Evolutionary conservation across 2,888 invertebrate species (phyloP).

Genomic region (Drymonia ruficornis): DNA sequence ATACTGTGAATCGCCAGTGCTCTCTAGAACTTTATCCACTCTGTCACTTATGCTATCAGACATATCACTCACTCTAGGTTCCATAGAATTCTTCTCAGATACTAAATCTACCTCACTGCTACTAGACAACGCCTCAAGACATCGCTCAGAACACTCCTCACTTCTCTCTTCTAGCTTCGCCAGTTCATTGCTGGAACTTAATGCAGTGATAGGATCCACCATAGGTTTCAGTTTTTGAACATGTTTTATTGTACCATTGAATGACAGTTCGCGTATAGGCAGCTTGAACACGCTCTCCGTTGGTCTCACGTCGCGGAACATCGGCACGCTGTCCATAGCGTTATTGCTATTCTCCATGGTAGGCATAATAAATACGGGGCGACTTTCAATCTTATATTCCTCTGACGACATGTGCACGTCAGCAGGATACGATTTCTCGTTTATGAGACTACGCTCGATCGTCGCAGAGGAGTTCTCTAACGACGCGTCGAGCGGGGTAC

Average conservation of each 20-base stretch:
- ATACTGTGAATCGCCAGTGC: constrained; percentile 67
- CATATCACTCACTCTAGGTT: constrained; percentile 44
- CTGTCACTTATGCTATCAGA: constrained; percentile 49
- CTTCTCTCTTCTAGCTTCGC: constrained; percentile 51
- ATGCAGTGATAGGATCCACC: constrained; percentile 71
- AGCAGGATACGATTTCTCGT: constrained; percentile 65
- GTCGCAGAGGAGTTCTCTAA: constrained; percentile 64
- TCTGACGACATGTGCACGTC: constrained; percentile 68
- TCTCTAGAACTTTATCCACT: constrained; percentile 58
- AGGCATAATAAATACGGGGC: constrained; percentile 74
- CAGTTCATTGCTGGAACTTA: constrained; percentile 56
- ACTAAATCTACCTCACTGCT: constrained; percentile 32
- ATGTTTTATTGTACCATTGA: constrained; percentile 79
- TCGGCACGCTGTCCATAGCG: constrained; percentile 76
- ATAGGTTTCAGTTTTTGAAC: constrained; percentile 77
- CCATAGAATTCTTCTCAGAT: constrained; percentile 37
- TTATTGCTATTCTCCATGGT: constrained; percentile 83
- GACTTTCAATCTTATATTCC: constrained; percentile 63
- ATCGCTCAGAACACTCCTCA: constrained; percentile 26
- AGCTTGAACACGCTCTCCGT: constrained; percentile 73
- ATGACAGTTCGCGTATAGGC: constrained; percentile 75
- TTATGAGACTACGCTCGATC: constrained; percentile 59
- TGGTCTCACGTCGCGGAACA: constrained; percentile 67
- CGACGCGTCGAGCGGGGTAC: constrained; percentile 56
- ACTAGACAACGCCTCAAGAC: constrained; percentile 19